Conservation (phyloP, 2,888 invertebrate species). For the Hirtodrosophila confusa region DNA sequence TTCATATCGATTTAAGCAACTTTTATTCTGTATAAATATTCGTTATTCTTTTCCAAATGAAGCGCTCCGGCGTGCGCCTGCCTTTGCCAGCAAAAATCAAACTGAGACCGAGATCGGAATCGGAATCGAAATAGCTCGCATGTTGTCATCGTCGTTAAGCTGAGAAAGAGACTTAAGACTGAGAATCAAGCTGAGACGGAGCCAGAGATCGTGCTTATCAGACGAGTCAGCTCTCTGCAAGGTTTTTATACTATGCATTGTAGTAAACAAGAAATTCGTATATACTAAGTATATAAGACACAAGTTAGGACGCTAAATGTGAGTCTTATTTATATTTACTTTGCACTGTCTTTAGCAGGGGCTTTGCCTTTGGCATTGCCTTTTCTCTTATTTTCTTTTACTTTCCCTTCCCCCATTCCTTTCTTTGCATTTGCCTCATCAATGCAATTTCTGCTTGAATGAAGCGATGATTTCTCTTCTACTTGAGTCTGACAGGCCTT, state of each 20-base stretch:
- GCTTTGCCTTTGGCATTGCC: slow-evolving; percentile 10
- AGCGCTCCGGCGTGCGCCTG: slow-evolving; percentile 19
- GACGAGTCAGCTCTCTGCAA: slow-evolving; percentile 29
- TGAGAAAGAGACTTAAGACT: slow-evolving; percentile 3
- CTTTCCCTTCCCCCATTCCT: neutral
- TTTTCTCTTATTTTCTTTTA: neutral
- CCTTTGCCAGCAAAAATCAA: slow-evolving; percentile 34
- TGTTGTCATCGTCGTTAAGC: slow-evolving; percentile 1
- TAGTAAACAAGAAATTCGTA: slow-evolving; percentile 14
- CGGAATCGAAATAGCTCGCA: slow-evolving; percentile 13
- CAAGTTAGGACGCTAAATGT: neutral
- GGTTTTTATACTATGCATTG: slow-evolving; percentile 18
- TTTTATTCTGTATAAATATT: neutral
- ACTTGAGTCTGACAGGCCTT: slow-evolving; percentile 69
- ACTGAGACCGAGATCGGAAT: slow-evolving; percentile 54
- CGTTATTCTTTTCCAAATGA: neutral
- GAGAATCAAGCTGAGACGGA: slow-evolving; percentile 2
- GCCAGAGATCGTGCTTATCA: slow-evolving; percentile 51
- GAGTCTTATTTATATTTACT: slow-evolving; percentile 18
- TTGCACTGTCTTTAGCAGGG: slow-evolving; percentile 6
- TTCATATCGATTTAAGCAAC: slow-evolving; percentile 20
- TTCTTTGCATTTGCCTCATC: slow-evolving; percentile 25
- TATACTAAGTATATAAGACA: slow-evolving; percentile 5
- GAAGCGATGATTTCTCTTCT: slow-evolving; percentile 60
- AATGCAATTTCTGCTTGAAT: slow-evolving; percentile 63